Conservation (phyloP, 2,113 vertebrate species). For the Cryptomyrus ogoouensis region DNA sequence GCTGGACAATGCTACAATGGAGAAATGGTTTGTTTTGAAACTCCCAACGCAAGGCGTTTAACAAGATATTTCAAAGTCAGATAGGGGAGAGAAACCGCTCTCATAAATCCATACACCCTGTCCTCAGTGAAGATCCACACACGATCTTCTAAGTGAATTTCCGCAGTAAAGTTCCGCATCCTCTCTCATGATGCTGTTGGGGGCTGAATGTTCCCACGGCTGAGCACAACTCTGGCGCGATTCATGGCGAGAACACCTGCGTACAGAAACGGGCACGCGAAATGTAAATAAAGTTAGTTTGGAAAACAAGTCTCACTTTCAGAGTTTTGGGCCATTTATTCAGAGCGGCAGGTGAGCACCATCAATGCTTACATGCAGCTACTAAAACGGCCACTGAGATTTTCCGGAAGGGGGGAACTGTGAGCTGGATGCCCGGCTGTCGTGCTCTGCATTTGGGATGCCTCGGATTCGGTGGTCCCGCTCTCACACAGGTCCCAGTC, state of each 20-base stretch:
- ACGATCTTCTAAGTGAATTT: not conserved
- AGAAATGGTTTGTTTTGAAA: not conserved
- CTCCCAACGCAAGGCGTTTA: not conserved
- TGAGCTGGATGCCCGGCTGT: not conserved
- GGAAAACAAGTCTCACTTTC: not conserved
- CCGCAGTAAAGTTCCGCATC: not conserved
- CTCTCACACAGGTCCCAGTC: not conserved
- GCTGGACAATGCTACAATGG: not conserved
- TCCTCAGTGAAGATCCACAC: not conserved
- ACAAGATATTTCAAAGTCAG: not conserved
- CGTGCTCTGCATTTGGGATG: not conserved
- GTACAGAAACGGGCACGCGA: not conserved
- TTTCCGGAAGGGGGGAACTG: not conserved
- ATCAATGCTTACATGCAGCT: not conserved
- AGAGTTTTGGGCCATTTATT: not conserved
- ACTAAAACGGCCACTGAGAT: not conserved
- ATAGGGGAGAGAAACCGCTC: not conserved
- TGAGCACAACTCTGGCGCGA: not conserved
- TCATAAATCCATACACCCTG: not conserved
- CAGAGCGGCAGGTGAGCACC: not conserved
- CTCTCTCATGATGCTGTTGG: not conserved
- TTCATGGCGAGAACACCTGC: not conserved
- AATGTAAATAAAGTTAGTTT: not conserved
- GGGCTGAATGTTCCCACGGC: not conserved
- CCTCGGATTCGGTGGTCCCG: not conserved